Base-by-base conservation (phyloP, 1,140 invertebrate genomes). In the Rhizoglyphus robini region DNA sequence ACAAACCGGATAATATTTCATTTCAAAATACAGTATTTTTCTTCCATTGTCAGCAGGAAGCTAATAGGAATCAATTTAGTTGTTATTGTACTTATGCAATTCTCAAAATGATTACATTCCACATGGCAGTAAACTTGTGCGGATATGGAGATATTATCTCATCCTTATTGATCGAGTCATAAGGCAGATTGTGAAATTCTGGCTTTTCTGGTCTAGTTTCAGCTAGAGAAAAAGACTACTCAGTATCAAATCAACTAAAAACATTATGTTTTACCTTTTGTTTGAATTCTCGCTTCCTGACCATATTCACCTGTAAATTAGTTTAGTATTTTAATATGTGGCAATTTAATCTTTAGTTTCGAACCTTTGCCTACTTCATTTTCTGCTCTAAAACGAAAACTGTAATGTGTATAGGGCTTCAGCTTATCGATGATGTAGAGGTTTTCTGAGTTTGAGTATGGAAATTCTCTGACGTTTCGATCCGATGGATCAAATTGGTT, bases 331-430 rank as follows among this genome's bases (percentile, higher is more conserved):
- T 57, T 11, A 11, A 23, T 13, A 30, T 57, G n/a, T n/a, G n/a
- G n/a, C n/a, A n/a, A n/a, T 23, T 23, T 23, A 57, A 13, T 13
- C 23, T 23, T 13, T 11, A 11, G 23, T 23, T 11, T 79, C 25
- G 88, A n/a, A n/a, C n/a, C 87, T 18, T 82, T 73, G 15, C 90
- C 91, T 1, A 90, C 90, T 69, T 85, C 83, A 76, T 92, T 94
- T 46, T 80, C 76, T 0, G 88, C 88, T 3, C 86, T 84, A 74
- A 95, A 92, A 65, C 85, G 82, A 76, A 94, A 91, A 63, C 83
- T 79, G 74, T 94, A 95, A 0, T 79, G 77, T n/a, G 82, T 86
- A 76, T 86, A 81, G 0, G 90, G 88, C 66, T 79, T 76, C 49
- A 94, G 76, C 62, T 83, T 80, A 72, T 92, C 88, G n/a, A 95